Percentiles rank a stretch among this genome's conserved stretches.
Evolutionary conservation across 2,113 vertebrate species (phyloP).

Genomic region (Myiagra hebetior): DNA sequence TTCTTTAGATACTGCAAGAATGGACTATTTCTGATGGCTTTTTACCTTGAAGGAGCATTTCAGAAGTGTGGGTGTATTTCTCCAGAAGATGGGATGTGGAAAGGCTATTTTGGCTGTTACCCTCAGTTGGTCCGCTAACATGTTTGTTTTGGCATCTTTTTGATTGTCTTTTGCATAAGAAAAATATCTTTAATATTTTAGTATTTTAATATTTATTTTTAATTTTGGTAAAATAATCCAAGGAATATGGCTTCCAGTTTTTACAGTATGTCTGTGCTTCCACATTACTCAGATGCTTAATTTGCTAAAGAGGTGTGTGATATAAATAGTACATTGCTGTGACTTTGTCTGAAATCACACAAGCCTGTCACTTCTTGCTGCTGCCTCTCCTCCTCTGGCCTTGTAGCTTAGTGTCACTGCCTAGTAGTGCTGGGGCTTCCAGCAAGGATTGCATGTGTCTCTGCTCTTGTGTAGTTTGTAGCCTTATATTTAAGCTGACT

Average conservation of each 20-base stretch:
- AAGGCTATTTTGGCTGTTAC: not conserved
- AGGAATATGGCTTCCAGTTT: not conserved
- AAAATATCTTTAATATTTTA: not conserved
- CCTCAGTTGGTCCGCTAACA: not conserved
- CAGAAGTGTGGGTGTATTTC: not conserved
- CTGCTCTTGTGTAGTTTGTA: not conserved
- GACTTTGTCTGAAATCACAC: not conserved
- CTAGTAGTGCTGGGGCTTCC: not conserved
- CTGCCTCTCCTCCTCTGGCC: not conserved
- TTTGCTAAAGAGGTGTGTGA: rapidly evolving
- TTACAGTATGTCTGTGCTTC: not conserved
- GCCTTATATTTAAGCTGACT: not conserved
- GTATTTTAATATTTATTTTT: not conserved
- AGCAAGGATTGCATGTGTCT: rapidly evolving
- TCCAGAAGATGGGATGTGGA: not conserved
- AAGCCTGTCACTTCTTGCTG: not conserved
- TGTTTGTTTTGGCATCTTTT: not conserved
- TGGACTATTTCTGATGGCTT: not conserved
- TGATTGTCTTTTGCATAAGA: not conserved
- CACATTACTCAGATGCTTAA: not conserved
- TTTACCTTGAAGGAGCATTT: not conserved
- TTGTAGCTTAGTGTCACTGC: rapidly evolving
- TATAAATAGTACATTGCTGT: not conserved
- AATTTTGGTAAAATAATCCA: not conserved
- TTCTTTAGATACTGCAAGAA: not conserved